phyloP scores from a whole-genome alignment of 2,888 invertebrate species.

The Dorcus hopei region DNA sequence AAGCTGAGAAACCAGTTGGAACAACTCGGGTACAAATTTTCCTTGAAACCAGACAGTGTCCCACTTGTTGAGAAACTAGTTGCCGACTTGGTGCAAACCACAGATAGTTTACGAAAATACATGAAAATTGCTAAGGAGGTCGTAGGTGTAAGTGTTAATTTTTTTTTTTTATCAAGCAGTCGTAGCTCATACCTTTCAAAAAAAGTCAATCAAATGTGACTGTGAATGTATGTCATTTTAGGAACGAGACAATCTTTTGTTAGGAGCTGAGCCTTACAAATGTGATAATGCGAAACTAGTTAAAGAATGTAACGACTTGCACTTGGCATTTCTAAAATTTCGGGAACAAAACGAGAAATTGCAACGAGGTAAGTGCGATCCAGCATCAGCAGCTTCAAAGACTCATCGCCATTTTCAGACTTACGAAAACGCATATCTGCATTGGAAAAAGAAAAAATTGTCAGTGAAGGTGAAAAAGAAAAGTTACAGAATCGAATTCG shows the following conservation, averaged over 20 bases:
- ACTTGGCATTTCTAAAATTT: conserved; percentile 62
- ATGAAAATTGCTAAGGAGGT: conserved; percentile 73
- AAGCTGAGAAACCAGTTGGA: conserved; percentile 67
- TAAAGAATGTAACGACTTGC: conserved; percentile 71
- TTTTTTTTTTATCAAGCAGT: neutral
- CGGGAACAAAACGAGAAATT: conserved; percentile 64
- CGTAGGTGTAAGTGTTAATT: conserved; percentile 53
- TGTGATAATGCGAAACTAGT: conserved; percentile 75
- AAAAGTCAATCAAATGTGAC: conserved; percentile 3
- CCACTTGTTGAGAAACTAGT: conserved; percentile 78
- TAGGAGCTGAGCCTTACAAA: conserved; percentile 74
- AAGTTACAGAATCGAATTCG: conserved; percentile 61
- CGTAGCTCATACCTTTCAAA: conserved; percentile 1
- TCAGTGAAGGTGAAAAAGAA: conserved; percentile 51
- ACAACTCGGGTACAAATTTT: conserved; percentile 77
- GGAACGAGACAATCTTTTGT: conserved; percentile 67
- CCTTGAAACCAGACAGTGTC: conserved; percentile 71
- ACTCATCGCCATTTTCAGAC: conserved; percentile 42
- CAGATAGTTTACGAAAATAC: conserved; percentile 80
- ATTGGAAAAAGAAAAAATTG: conserved; percentile 58
- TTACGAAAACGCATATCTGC: conserved; percentile 52
- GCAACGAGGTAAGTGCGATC: conserved; percentile 49
- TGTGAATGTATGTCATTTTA: conserved; percentile 40
- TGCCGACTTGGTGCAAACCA: conserved; percentile 81
- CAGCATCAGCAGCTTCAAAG: neutral